Evolutionary conservation across 1,140 invertebrate genomes (phyloP).

Genomic region (Metaphire vulgaris): DNA sequence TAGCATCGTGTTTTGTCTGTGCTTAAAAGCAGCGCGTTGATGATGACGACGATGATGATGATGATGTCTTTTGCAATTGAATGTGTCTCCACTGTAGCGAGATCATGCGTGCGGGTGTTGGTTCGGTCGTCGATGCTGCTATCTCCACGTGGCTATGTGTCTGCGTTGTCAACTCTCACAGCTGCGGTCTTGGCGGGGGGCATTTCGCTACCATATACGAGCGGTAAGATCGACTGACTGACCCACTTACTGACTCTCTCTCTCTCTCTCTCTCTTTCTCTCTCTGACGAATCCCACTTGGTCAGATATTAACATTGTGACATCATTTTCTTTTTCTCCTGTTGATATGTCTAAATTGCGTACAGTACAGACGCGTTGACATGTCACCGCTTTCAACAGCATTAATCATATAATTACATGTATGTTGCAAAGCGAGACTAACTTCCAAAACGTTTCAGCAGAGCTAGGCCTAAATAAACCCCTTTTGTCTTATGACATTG

Average conservation of each 20-base stretch:
- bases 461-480: no score
- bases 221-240: background rate
- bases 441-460: no score
- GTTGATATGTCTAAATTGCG: background rate
- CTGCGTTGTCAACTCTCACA: slow-evolving; percentile 9
- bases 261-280: background rate
- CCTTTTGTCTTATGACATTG: no score
- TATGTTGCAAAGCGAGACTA: no score
- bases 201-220: background rate
- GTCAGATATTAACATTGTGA: background rate
- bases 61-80: background rate
- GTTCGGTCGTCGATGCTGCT: slow-evolving; percentile 17
- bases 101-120: background rate
- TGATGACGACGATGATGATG: background rate
- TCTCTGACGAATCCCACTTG: background rate
- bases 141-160: slow-evolving; percentile 4
- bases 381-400: no score
- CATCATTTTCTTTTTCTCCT: background rate
- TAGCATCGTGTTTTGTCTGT: background rate
- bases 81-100: background rate
- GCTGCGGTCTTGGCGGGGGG: slow-evolving; percentile 16
- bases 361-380: no score
- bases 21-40: background rate
- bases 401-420: no score
- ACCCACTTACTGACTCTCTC: background rate